A percentile compares a stretch with the other conserved stretches of the same genome.
Evolutionary conservation across 64 coral and sea anemone species (phyloP).

Genomic region (Montipora cactus): DNA sequence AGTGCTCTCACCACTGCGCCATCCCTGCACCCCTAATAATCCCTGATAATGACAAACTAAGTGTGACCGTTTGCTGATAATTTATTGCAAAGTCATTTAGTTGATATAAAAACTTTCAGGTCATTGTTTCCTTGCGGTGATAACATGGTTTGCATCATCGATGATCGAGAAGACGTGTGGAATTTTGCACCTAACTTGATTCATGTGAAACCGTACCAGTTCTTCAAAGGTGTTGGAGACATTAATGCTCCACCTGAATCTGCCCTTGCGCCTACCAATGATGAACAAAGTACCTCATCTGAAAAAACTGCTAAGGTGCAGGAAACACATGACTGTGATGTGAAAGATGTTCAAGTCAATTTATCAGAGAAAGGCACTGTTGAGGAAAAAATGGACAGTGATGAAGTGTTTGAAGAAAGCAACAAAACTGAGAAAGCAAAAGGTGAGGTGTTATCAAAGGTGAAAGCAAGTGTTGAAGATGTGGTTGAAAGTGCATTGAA

Average conservation of each 20-base stretch:
- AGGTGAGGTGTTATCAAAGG: background rate
- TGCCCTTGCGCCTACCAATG: background rate
- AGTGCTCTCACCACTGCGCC: no score
- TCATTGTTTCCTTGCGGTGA: constrained; percentile 94
- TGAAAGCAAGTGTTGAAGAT: background rate
- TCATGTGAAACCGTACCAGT: constrained; percentile 95
- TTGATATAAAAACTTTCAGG: constrained; percentile 2
- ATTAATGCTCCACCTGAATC: constrained; percentile 90
- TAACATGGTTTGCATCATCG: constrained; percentile 99
- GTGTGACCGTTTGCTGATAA: no score
- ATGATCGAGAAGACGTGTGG: constrained; percentile 98
- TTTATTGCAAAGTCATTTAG: no score
- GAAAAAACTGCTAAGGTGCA: no score
- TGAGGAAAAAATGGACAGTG: constrained; percentile 21
- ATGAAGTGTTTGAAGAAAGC: background rate
- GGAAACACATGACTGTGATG: background rate
- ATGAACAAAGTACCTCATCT: background rate
- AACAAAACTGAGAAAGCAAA: background rate
- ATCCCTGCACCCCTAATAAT: no score
- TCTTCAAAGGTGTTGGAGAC: constrained; percentile 95
- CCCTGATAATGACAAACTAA: no score
- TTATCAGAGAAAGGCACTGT: background rate
- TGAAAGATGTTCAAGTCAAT: constrained; percentile 25
- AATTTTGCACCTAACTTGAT: constrained; percentile 92
- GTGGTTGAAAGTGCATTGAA: background rate